Conservation (phyloP, 2,797 vertebrate genomes). For the Galagoides demidoff region DNA sequence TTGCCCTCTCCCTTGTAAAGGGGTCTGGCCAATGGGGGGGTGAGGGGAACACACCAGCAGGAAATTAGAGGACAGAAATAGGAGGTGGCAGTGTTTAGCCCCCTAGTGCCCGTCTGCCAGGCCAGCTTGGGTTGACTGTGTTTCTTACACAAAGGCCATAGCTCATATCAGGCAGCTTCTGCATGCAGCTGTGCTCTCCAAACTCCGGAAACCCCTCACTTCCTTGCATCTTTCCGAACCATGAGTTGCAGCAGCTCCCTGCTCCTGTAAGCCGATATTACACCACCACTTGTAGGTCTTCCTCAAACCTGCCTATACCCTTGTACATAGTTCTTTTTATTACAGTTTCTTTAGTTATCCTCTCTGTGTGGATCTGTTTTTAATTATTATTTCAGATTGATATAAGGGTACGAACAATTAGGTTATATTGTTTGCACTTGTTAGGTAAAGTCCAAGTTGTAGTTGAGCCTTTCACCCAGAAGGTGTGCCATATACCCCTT, state of each 20-base stretch:
- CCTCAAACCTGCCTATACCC: neutral
- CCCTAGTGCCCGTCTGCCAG: neutral
- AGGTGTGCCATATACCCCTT: too few species aligned
- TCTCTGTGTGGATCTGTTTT: neutral
- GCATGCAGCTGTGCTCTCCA: neutral
- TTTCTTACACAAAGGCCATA: neutral
- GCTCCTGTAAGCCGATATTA: neutral
- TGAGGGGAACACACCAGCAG: neutral
- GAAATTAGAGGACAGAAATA: neutral
- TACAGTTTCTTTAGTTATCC: neutral
- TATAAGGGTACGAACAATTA: too few species aligned
- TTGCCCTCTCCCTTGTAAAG: slow-evolving; percentile 15
- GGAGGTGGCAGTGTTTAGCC: neutral
- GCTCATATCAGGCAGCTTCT: neutral
- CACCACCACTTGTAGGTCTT: neutral
- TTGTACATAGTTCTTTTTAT: neutral
- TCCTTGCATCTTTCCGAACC: neutral
- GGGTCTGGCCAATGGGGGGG: neutral
- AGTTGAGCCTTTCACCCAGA: too few species aligned
- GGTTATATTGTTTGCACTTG: too few species aligned
- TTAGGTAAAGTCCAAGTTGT: too few species aligned
- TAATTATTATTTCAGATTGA: too few species aligned
- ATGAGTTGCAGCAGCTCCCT: neutral
- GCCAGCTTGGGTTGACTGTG: neutral
- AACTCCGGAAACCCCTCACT: neutral